Conservation (phyloP, 2,797 vertebrate species). For the Ptychadena robeensis region DNA sequence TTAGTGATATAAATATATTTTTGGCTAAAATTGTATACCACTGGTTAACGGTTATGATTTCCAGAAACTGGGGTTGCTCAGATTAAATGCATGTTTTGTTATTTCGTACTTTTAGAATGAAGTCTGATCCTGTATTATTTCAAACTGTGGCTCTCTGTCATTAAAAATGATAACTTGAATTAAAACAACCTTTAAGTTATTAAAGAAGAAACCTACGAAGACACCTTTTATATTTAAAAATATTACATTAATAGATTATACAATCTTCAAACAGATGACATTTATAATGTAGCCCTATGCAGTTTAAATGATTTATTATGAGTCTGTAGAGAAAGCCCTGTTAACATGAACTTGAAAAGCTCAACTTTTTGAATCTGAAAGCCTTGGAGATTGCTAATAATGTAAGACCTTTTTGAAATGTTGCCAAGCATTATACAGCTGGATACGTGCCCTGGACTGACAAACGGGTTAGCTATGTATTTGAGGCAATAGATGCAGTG, state of each 20-base stretch:
- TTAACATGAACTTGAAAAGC: conserved; percentile 80
- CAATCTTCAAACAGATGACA: conserved; percentile 83
- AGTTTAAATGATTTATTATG: conserved; percentile 88
- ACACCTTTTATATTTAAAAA: conserved; percentile 71
- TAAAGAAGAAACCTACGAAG: conserved; percentile 67
- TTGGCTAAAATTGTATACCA: conserved; percentile 13
- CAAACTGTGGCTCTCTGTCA: conserved; percentile 2
- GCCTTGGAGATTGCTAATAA: conserved; percentile 84
- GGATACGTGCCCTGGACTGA: conserved; percentile 77
- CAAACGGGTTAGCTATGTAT: conserved; percentile 72
- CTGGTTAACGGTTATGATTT: neutral
- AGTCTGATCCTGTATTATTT: neutral
- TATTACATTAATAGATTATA: conserved; percentile 66
- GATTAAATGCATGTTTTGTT: neutral
- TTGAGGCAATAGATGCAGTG: conserved; percentile 71
- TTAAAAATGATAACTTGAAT: conserved; percentile 27
- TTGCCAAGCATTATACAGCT: conserved; percentile 78
- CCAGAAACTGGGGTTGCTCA: conserved; percentile 7
- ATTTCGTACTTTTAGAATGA: conserved; percentile 10
- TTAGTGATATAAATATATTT: conserved; percentile 4
- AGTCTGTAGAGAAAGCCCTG: conserved; percentile 84
- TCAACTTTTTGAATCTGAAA: conserved; percentile 79
- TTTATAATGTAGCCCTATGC: conserved; percentile 81
- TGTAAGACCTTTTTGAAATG: conserved; percentile 83
- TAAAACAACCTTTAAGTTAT: conserved; percentile 49